Evolutionary conservation across 1,140 invertebrate species (phyloP), one percentile per base, ranked within the genome.

Genomic region (Zaprionus nigranus): DNA sequence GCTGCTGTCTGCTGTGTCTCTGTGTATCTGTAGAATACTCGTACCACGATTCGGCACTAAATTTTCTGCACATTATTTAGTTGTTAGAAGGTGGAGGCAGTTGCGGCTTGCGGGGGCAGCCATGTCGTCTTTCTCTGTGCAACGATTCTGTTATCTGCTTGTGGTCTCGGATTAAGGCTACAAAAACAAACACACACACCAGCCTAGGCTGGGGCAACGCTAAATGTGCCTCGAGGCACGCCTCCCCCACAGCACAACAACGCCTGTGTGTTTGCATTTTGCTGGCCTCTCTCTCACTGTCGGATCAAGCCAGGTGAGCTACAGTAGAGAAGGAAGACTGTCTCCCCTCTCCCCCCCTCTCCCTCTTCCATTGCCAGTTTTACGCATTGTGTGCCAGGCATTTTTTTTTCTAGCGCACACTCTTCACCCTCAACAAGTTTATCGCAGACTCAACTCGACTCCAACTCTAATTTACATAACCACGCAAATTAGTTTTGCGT

Each of bases 401-500:
- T 65, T 75, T 83, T 68, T 68, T 72, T 75, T 53, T 49, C 60
- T 40, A 24, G 13, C 15, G 34, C 63, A 61, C 49, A 65, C 49
- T 68, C 51, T 54, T 63, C 80, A 61, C 78, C 81, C 84, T 79
- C 78, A 75, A 88, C 84, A 88, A 90, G 84, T 90, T 88, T 88
- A 88, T 88, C 84, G 81, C 81, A 69, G 70, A 65, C 82, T 83
- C 51, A 63, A 63, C 61, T 65, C 65, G 72, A 65, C 83, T 79
- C 78, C 74, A 82, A 79, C 84, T 88, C 84, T 84, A 88, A 88
- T 88, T 88, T 88, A 88, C 84, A 88, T 88, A 88, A 88, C 84
- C 84, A 88, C 85, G 84, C 81, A 88, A 88, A 88, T 88, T 88
- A 88, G 84, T 88, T 88, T 88, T 88, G 85, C 85, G 84, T 90